Conservation (phyloP, 2,797 vertebrate species). For the Luscinia luscinia region DNA sequence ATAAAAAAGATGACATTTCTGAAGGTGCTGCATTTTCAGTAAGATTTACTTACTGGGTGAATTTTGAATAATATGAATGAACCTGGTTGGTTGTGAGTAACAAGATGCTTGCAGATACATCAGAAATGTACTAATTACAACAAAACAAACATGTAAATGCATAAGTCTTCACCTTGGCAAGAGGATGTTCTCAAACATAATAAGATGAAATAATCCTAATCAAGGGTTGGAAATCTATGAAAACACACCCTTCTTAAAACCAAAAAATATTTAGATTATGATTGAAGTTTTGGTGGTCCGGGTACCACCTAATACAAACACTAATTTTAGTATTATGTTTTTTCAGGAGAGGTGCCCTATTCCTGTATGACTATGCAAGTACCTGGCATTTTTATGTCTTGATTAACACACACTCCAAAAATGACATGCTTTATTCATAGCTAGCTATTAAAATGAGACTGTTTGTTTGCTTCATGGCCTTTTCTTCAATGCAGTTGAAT, state of each 20-base stretch:
- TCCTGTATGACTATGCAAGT: neutral
- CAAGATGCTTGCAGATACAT: neutral
- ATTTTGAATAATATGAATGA: neutral
- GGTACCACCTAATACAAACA: neutral
- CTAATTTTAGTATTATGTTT: neutral
- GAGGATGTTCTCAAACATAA: neutral
- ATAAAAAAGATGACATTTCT: neutral
- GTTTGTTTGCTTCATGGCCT: neutral
- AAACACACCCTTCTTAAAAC: neutral
- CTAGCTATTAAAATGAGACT: neutral
- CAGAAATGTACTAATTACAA: neutral
- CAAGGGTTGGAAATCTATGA: neutral
- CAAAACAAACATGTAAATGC: neutral
- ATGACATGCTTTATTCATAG: neutral
- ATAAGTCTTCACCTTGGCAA: neutral
- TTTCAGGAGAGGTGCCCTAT: neutral
- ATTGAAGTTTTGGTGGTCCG: neutral
- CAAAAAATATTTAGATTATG: neutral
- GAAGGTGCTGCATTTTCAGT: neutral
- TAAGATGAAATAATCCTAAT: neutral
- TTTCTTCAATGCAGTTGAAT: neutral
- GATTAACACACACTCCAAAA: neutral
- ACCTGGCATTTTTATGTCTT: neutral
- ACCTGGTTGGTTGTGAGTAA: neutral
- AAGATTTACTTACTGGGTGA: neutral